These are phyloP conservation scores for Drosophila kambysellisi DNA, from an alignment of 2,888 invertebrate species.

Conservation along the genomic window DNA sequence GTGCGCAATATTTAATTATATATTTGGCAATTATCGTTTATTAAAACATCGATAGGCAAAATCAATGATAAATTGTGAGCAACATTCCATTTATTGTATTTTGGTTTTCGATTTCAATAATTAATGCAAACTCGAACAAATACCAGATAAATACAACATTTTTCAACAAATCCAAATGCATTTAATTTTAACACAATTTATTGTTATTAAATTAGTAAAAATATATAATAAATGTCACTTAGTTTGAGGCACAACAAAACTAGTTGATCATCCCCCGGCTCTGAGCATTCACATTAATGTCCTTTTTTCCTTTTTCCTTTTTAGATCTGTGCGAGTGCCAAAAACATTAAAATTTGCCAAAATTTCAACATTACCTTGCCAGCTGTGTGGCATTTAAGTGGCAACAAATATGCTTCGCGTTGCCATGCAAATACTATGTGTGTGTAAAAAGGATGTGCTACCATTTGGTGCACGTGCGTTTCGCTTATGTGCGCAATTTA, in stretches of 20 bases:
- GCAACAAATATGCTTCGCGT: constrained; percentile 26
- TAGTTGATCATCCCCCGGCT: constrained; percentile 2
- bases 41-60: background rate
- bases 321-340: background rate
- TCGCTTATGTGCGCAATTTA: constrained; percentile 48
- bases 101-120: background rate
- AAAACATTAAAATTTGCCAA: constrained; percentile 35
- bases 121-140: background rate
- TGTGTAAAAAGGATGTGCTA: constrained; percentile 39
- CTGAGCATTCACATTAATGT: background rate
- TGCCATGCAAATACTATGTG: constrained; percentile 8
- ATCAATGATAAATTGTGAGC: background rate
- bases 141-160: background rate
- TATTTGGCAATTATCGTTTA: background rate
- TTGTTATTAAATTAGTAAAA: background rate
- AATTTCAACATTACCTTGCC: constrained; percentile 25
- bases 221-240: background rate
- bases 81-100: background rate
- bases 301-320: background rate
- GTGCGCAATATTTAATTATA: background rate
- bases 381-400: constrained; percentile 38
- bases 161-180: too few species aligned
- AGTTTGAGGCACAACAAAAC: background rate
- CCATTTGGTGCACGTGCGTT: constrained; percentile 68
- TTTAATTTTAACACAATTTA: background rate